Base-by-base conservation (phyloP, 2,113 vertebrate species). In the Oncorhynchus clarkii region DNA sequence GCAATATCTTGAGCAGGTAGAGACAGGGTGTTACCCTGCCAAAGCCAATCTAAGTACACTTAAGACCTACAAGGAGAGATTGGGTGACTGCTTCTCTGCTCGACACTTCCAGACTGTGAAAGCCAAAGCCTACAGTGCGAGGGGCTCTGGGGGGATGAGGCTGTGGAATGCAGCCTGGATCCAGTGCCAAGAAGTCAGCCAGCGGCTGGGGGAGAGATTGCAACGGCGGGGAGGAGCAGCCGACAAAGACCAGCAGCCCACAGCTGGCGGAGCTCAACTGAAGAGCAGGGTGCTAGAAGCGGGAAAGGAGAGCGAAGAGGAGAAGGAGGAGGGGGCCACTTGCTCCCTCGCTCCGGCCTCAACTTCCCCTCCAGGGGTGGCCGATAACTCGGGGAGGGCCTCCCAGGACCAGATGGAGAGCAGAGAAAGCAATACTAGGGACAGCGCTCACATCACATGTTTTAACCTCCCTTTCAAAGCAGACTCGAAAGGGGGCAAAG, bases 71-170 rank as follows among this genome's bases (percentile, higher is more conserved):
- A 89, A 95, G 72, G 93, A 94, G 75, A 92, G 89, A 80, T 92
- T 98, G 75, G 87, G 87, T 0, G 84, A 85, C 0, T 80, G 90
- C 78, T 94, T 97, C 0, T 93, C 95, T 0, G 79, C 89, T 0
- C 88, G 86, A 62, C 93, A 87, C 78, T 95, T 99, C 78, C 88
- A 92, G 67, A 93, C 94, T 72, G 89, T 95, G 92, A 95, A 92
- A 89, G 85, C 88, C 70, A 93, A 95, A 74, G 91, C 89, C 39
- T 85, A 88, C 59, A 83, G 87, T 1, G 73, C 94, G 85, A 90
- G 88, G 84, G 86, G 62, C 82, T 88, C 90, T 13, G 81, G 78
- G 22, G 92, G 91, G 70, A 79, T 80, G 72, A 81, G 79, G 22
- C 78, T 92, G 65, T 98, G 96, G 96, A 94, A 91, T 22, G 93